Percentiles rank a stretch among this genome's conserved stretches.
Conservation (phyloP, 2,113 vertebrate species). For the Mirounga angustirostris region DNA sequence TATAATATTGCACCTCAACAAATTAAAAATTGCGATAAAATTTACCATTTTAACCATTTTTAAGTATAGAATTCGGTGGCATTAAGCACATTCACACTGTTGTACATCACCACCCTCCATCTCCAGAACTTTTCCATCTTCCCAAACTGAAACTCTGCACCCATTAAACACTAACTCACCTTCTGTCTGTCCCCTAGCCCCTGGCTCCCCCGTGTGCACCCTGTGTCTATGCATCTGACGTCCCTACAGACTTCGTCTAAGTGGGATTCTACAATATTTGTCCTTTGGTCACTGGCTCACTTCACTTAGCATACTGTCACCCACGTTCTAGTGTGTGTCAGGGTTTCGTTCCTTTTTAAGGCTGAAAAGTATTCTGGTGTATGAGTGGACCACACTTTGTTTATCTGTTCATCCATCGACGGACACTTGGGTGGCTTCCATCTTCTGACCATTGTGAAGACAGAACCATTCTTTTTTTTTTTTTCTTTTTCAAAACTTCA, state of each 20-base stretch:
- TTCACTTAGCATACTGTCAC: background rate
- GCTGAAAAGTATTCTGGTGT: rapidly evolving
- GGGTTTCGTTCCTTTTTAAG: background rate
- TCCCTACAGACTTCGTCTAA: background rate
- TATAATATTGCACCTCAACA: background rate
- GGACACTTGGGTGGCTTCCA: background rate
- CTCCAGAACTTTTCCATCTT: background rate
- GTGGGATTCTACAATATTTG: background rate
- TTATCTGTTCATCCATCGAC: rapidly evolving
- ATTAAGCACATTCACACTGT: too few relatives aligned
- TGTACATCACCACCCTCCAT: background rate
- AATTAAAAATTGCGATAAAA: background rate
- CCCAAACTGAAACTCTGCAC: too few relatives aligned
- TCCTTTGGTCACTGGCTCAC: background rate
- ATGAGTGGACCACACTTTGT: rapidly evolving
- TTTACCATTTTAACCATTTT: background rate
- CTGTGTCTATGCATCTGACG: background rate
- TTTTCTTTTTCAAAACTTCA: background rate
- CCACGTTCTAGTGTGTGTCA: rapidly evolving
- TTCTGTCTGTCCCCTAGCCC: rapidly evolving
- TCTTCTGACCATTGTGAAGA: background rate
- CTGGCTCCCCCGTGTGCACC: rapidly evolving
- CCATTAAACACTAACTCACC: background rate
- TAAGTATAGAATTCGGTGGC: background rate
- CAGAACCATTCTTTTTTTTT: background rate